Conservation (phyloP, 1,140 invertebrate species). For the Heliconius hermathena region DNA sequence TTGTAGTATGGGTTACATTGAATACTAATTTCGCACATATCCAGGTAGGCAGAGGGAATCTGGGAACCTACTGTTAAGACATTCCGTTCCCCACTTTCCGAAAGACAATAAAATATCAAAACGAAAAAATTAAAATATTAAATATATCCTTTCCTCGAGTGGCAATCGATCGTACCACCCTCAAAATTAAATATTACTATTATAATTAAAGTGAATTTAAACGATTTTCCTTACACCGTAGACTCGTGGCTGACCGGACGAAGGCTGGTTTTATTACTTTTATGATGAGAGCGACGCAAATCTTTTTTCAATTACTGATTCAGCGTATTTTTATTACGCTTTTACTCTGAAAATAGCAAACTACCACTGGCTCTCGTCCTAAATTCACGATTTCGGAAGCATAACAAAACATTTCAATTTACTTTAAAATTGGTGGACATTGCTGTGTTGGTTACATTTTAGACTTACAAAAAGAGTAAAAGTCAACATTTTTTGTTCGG, state of each 20-base stretch:
- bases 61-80: no score
- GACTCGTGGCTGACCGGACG: neutral
- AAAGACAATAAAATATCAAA: no score
- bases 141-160: no score
- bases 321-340: constrained; percentile 8
- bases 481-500: constrained; percentile 14
- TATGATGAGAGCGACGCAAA: neutral
- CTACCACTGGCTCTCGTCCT: constrained; percentile 10
- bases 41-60: no score
- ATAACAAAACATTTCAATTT: constrained; percentile 28
- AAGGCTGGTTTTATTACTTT: constrained; percentile 8
- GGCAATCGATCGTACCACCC: no score
- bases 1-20: no score
- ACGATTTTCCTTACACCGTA: neutral
- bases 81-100: no score
- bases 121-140: no score
- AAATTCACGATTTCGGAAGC: constrained; percentile 20
- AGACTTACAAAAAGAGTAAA: constrained; percentile 17
- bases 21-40: no score
- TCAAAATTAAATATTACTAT: no score
- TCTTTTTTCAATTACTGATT: constrained; percentile 11
- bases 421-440: constrained; percentile 29
- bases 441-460: constrained; percentile 25
- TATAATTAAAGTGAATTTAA: no score
- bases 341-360: neutral